These are phyloP conservation scores for Pantherophis guttatus DNA, from an alignment of 2,113 vertebrate species.

Conservation along the genomic window DNA sequence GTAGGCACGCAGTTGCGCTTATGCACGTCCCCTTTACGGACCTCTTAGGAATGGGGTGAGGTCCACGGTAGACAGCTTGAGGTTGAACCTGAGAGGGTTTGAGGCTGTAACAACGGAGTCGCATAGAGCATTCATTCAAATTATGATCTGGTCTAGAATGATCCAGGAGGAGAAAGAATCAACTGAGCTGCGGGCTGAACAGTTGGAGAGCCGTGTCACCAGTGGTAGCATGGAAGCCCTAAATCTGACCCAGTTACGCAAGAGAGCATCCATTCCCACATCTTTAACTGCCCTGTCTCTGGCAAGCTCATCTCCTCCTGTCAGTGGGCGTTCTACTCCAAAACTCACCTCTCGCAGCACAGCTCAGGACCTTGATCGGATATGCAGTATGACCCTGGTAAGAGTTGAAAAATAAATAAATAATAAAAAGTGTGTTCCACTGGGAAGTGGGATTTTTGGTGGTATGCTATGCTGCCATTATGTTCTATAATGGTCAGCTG, in stretches of 20 bases:
- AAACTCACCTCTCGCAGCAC: constrained; percentile 84
- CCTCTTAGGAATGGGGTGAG: too few species aligned
- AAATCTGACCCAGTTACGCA: constrained; percentile 84
- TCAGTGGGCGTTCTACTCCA: constrained; percentile 87
- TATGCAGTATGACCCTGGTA: constrained; percentile 92
- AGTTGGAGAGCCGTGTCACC: constrained; percentile 88
- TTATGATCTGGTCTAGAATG: constrained; percentile 75
- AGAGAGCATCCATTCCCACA: constrained; percentile 86
- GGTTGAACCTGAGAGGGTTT: too few species aligned
- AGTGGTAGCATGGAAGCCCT: constrained; percentile 94
- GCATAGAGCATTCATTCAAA: neutral
- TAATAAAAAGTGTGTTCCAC: neutral
- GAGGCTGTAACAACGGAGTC: too few species aligned
- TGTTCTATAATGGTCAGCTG: neutral
- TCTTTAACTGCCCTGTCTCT: constrained; percentile 90
- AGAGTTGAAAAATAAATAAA: constrained; percentile 4
- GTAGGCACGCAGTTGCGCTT: too few species aligned
- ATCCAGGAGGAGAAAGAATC: constrained; percentile 97
- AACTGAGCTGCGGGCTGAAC: constrained; percentile 86
- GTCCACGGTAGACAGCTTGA: too few species aligned
- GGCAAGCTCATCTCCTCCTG: constrained; percentile 85
- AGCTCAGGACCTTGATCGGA: constrained; percentile 92
- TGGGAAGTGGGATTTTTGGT: neutral
- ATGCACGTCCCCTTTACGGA: too few species aligned
- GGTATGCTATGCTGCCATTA: too few species aligned